phyloP scores from a whole-genome alignment of 2,888 invertebrate genomes.

The Eumerus sabulonum region DNA sequence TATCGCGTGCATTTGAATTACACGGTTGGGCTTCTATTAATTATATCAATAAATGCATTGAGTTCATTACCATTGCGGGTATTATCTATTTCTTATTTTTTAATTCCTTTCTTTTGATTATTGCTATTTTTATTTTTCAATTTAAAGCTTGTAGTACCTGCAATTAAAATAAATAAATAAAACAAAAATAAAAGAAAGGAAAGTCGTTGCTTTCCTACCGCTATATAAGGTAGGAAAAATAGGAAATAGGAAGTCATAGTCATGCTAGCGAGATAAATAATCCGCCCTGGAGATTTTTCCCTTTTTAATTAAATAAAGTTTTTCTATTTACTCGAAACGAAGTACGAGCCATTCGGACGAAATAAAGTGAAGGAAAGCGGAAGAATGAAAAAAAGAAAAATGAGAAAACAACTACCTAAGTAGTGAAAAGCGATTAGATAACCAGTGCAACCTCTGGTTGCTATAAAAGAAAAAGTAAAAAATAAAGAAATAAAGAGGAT shows the following conservation, averaged over 20 bases:
- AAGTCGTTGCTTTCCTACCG: too few relatives aligned
- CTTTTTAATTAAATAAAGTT: conserved; percentile 63
- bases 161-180: conserved; percentile 61
- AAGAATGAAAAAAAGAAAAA: not conserved
- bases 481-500: too few relatives aligned
- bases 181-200: conserved; percentile 20
- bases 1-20: conserved; percentile 33
- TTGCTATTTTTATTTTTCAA: conserved; percentile 52
- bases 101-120: not conserved
- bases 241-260: conserved; percentile 12
- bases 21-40: conserved; percentile 48
- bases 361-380: not conserved
- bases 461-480: conserved; percentile 21
- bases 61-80: conserved; percentile 50
- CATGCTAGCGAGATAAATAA: too few relatives aligned
- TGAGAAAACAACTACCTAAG: conserved; percentile 25
- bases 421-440: conserved; percentile 65
- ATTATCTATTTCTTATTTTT: too few relatives aligned
- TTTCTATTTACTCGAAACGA: conserved; percentile 31
- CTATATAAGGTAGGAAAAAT: conserved; percentile 4
- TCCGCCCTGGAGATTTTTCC: conserved; percentile 54
- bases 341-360: not conserved
- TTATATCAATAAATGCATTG: conserved; percentile 54
- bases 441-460: conserved; percentile 52
- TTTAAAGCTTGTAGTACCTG: conserved; percentile 61